These are phyloP conservation scores for Heterohyrax brucei DNA, from an alignment of 2,797 vertebrate species.

Conservation along the genomic window DNA sequence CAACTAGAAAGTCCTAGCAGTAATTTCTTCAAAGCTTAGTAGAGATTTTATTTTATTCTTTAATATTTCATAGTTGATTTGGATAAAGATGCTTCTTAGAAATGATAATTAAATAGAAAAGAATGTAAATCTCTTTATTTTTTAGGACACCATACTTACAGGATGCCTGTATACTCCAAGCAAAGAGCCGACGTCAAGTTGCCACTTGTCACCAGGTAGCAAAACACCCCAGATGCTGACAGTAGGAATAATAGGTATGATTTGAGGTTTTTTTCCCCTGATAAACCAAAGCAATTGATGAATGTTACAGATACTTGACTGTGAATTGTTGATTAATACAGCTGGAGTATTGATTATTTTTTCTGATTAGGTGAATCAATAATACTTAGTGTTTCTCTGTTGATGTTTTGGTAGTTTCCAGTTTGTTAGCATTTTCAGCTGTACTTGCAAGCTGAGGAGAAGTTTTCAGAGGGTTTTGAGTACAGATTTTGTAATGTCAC, in stretches of 20 bases:
- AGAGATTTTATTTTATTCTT: background rate
- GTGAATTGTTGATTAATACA: background rate
- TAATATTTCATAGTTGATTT: background rate
- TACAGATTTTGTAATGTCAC: background rate
- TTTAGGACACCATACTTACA: background rate
- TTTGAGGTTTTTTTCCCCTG: background rate
- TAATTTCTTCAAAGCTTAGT: background rate
- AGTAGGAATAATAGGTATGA: background rate
- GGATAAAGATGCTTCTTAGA: background rate
- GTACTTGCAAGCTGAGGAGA: background rate
- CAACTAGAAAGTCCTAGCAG: background rate
- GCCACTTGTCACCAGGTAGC: background rate
- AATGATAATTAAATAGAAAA: background rate
- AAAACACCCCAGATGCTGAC: background rate
- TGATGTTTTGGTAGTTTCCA: background rate
- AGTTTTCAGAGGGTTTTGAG: background rate
- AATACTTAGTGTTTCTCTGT: background rate
- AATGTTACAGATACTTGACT: background rate
- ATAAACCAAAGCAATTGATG: background rate
- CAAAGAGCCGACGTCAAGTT: background rate
- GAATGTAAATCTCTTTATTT: background rate
- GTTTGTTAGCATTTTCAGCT: background rate
- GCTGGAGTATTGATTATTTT: background rate
- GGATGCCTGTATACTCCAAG: background rate
- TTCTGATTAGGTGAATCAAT: background rate